Base-by-base conservation (phyloP, 2,113 vertebrate species). In the Equus przewalskii region DNA sequence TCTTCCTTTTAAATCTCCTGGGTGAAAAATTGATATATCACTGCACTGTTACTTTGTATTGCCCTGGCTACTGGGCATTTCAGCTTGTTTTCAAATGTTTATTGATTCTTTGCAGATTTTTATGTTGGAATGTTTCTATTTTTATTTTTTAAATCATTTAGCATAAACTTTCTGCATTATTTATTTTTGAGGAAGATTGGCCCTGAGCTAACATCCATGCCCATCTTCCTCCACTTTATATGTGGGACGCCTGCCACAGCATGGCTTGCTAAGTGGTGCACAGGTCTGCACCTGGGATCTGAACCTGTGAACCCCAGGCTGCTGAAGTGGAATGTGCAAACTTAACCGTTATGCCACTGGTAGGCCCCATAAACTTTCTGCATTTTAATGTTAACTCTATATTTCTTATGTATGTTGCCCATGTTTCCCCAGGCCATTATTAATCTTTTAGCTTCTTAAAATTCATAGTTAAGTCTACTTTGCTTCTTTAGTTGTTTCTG, bases 81-180 rank as follows among this genome's bases (percentile, higher is more conserved):
- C 28, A 89, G 56, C 21, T 76, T 49, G 26, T 62, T 89, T 81
- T 85, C 49, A 92, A 75, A 82, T 90, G 24, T 76, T 80, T 90
- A 58, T 65, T 94, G 30, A 62, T 73, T 51, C 1, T 44, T 82
- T 67, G 44, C 41, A 82, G 5, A 64, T 36, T 69, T 58, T 85
- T 65, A 30, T 84, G 5, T 84, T 89, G 56, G 3, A 54, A 73
- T 78, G 13, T 73, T 94, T 75, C 58, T 65, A 70, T 85, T 82
- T 91, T 36, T 54, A 78, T 49, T 85, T 78, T 73, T 18, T 33
- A 85, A 94, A 76, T 81, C 54, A 87, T 26, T 33, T 91, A 49
- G n/a, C n/a, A 58, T 73, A 72, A 79, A 30, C 4, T 70, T 83
- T 85, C 19, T 60, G 24, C 10, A 56, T 76, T 54, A 41, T 41